Base-by-base conservation (phyloP, 2,888 invertebrate genomes). In the Agapetus fuscipes region DNA sequence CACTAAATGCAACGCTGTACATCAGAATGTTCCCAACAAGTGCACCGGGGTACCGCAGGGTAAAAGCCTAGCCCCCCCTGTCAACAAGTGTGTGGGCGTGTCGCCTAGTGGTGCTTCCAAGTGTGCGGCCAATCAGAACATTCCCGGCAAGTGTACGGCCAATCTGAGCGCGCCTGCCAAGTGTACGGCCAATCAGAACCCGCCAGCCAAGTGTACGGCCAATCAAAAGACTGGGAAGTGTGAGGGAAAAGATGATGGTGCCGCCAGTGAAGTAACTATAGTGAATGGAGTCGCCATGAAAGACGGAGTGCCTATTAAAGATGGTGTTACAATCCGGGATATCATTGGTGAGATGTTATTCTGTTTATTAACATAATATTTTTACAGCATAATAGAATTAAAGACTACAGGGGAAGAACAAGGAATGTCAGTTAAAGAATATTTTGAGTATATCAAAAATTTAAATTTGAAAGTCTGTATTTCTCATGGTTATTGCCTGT, bases 261-360 rank as follows among this genome's bases (percentile, higher is more conserved):
- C n/a, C n/a, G 24, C 24, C 5, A 10, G 9, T 7, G 30, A 30
- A n/a, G 30, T 30, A 9, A 30, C 30, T n/a, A 12, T 42, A 3
- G 37, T 42, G 7, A 38, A 42, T 28, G 42, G 42, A 1, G 42
- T 42, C 1, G 42, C 42, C 10, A 17, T 42, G 27, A 42, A 42
- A 29, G 42, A 38, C 9, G 37, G 37, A 10, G 37, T 42, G 14
- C 42, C 42, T 28, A 42, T 42, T 26, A 40, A 31, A 20, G 41
- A 41, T 10, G 33, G 37, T 3, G 37, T 41, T 17, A 38, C 42
- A 26, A 42, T 42, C 20, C 12, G 40, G 14, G 4, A 56, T 52
- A 48, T 50, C 39, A n/a, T 50, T 33, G 16, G 27, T 53, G 20
- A 55, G 43, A 52, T 51, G 46, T 51, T n/a, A n/a, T n/a, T n/a